Evolutionary conservation across 2,888 invertebrate species (phyloP).

Genomic region (Netelia inedita): DNA sequence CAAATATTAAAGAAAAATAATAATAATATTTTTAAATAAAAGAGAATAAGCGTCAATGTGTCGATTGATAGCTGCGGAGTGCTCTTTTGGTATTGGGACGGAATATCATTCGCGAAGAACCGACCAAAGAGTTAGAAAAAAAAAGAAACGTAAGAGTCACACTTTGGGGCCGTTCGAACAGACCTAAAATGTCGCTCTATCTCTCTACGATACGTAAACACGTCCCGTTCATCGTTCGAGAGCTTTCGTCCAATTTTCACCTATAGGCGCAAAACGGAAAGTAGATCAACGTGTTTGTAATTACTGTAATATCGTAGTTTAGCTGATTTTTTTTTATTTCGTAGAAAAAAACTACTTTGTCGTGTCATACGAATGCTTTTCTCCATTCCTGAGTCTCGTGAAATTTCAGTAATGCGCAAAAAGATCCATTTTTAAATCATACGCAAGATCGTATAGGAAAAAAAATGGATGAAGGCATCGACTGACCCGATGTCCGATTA

Average conservation of each 20-base stretch:
- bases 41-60: constrained; percentile 32
- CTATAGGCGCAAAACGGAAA: too few species aligned
- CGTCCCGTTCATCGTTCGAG: constrained; percentile 3
- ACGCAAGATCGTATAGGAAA: constrained; percentile 34
- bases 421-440: constrained; percentile 4
- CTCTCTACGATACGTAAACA: neutral
- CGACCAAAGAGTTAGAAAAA: neutral
- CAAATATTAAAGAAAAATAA: constrained; percentile 8
- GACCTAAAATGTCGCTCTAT: constrained; percentile 43
- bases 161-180: constrained; percentile 42
- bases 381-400: neutral
- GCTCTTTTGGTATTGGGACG: constrained; percentile 41
- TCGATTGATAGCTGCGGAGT: constrained; percentile 50
- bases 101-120: neutral
- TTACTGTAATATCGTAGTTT: constrained; percentile 10
- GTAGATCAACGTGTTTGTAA: constrained; percentile 18
- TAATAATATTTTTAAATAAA: neutral
- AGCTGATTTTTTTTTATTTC: constrained; percentile 14
- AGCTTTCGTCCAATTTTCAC: constrained; percentile 40
- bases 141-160: constrained; percentile 24
- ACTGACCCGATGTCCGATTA: constrained; percentile 7
- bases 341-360: neutral
- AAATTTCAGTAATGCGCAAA: constrained; percentile 7
- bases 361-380: constrained; percentile 21
- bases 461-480: constrained; percentile 49